These are phyloP conservation scores for Thereva unica DNA, from an alignment of 2,888 invertebrate genomes.

Conservation along the genomic window DNA sequence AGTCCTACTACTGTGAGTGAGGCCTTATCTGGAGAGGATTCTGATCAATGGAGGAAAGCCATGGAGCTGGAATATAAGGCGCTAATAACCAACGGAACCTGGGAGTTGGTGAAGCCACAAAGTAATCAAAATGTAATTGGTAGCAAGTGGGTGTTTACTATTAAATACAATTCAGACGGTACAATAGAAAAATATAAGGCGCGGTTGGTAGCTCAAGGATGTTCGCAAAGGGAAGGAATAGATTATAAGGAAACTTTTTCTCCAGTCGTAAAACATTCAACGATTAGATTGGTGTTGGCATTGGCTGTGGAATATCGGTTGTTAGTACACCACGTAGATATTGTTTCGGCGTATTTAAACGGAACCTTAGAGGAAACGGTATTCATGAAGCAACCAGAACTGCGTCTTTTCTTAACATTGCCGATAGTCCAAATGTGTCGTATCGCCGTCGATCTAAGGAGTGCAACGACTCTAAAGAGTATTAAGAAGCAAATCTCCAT, in stretches of 20 bases:
- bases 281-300: conserved; percentile 42
- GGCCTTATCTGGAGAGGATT: conserved; percentile 31
- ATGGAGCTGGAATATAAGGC: conserved; percentile 44
- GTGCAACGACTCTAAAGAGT: too few species aligned
- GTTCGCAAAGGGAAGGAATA: conserved; percentile 43
- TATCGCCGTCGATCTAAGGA: too few species aligned
- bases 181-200: conserved; percentile 44
- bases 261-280: conserved; percentile 43
- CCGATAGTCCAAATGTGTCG: too few species aligned
- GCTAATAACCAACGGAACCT: conserved; percentile 44
- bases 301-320: conserved; percentile 36
- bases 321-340: conserved; percentile 35
- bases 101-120: conserved; percentile 45
- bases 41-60: conserved; percentile 42
- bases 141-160: conserved; percentile 42
- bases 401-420: too few species aligned
- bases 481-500: too few species aligned
- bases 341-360: not conserved
- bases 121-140: conserved; percentile 40
- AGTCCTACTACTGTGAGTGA: conserved; percentile 36
- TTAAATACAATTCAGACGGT: conserved; percentile 41
- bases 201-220: conserved; percentile 45
- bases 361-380: too few species aligned
- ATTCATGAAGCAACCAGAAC: too few species aligned
- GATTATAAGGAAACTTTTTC: conserved; percentile 46